Evolutionary conservation across 2,888 invertebrate species (phyloP).

Genomic region (Lepidochrysops patricia): DNA sequence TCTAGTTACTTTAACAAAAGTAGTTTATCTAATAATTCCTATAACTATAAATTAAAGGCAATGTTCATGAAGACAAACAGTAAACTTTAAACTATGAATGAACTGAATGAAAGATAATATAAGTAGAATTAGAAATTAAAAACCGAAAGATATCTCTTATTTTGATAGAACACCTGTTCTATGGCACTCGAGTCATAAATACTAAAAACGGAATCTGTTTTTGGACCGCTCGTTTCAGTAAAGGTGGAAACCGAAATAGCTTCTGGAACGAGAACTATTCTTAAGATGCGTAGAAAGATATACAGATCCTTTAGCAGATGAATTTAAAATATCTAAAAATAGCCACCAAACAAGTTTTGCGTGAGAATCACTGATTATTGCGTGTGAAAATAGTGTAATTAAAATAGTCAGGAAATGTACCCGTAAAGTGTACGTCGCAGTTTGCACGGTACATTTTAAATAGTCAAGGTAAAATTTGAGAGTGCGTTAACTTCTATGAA

Average conservation of each 20-base stretch:
- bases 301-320: not conserved
- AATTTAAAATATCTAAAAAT: not conserved
- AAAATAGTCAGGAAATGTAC: not conserved
- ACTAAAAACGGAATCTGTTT: slow-evolving; percentile 5
- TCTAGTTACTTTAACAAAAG: no score
- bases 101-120: not conserved
- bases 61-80: no score
- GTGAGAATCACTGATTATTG: not conserved
- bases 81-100: no score
- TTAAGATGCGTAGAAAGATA: not conserved
- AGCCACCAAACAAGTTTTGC: not conserved
- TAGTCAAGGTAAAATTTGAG: no score
- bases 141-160: not conserved
- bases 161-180: slow-evolving; percentile 4
- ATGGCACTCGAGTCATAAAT: not conserved
- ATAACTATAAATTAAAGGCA: not conserved
- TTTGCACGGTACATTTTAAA: no score
- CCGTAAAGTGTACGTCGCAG: not conserved
- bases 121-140: not conserved
- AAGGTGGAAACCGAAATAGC: slow-evolving; percentile 8
- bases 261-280: not conserved
- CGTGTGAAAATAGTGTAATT: not conserved
- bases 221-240: slow-evolving; percentile 4
- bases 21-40: no score
- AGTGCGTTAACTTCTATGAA: no score